phyloP scores from a whole-genome alignment of 2,113 vertebrate species.

The Aegithalos caudatus region DNA sequence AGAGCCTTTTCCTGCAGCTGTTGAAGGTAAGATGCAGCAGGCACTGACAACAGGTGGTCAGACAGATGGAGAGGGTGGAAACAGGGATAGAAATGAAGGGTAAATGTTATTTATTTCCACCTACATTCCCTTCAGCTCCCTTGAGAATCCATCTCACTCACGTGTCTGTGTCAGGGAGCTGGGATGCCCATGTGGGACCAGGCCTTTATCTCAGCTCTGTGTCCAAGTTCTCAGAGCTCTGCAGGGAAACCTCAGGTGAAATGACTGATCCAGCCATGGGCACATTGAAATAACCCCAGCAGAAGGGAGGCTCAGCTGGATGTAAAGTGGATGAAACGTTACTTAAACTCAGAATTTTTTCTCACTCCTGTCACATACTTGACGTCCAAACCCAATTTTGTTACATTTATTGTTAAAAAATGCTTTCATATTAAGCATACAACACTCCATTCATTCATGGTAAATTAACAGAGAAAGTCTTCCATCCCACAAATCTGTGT shows the following conservation, averaged over 20 bases:
- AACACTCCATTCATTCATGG: background rate
- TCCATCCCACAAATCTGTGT: background rate
- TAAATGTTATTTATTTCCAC: background rate
- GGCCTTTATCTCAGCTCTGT: background rate
- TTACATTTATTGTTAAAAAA: background rate
- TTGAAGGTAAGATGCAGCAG: background rate
- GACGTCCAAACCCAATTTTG: background rate
- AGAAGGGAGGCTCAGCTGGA: background rate
- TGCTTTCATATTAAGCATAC: background rate
- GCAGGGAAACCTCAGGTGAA: background rate
- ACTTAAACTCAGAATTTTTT: background rate
- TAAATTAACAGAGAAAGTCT: background rate
- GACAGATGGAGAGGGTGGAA: background rate
- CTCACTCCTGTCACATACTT: background rate
- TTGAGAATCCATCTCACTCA: background rate
- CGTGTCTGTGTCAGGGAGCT: background rate
- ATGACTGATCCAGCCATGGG: rapidly evolving
- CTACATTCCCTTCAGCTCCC: background rate
- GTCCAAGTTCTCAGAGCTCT: background rate
- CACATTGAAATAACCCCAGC: background rate
- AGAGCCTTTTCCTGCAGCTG: background rate
- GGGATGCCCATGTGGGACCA: rapidly evolving
- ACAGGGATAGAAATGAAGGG: background rate
- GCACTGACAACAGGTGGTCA: background rate
- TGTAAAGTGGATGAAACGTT: background rate